Percentiles rank a stretch among this genome's conserved stretches.
These are phyloP conservation scores for Apteryx owenii DNA, from an alignment of 2,113 vertebrate genomes.

Conservation along the genomic window DNA sequence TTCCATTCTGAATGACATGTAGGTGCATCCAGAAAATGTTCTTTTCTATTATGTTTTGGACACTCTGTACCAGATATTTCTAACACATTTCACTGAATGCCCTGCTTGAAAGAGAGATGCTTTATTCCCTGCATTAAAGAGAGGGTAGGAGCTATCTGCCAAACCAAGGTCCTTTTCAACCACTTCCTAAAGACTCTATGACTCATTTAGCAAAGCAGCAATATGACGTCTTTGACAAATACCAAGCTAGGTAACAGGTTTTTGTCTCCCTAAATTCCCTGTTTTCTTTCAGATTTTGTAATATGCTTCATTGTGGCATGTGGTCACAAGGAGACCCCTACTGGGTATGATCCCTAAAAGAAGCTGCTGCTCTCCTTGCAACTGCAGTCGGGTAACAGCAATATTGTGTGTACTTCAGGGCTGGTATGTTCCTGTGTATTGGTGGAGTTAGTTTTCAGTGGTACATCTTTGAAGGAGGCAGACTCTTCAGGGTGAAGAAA, in stretches of 20 bases:
- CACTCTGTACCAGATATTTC: not conserved
- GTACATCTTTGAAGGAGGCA: not conserved
- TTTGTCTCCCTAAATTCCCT: not conserved
- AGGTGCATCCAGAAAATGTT: not conserved
- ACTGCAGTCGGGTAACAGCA: not conserved
- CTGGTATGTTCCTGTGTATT: not conserved
- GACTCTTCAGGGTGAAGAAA: not conserved
- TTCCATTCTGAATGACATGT: slow-evolving; percentile 4
- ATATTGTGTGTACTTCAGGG: not conserved
- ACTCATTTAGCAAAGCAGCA: not conserved
- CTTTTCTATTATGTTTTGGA: not conserved
- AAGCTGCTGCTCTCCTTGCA: not conserved
- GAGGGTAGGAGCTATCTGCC: not conserved
- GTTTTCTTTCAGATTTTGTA: not conserved
- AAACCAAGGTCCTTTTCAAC: not conserved
- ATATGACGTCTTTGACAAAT: not conserved
- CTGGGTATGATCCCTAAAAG: not conserved
- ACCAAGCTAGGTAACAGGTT: not conserved
- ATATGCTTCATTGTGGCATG: not conserved
- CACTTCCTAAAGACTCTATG: not conserved
- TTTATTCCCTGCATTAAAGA: not conserved
- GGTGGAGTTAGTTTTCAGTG: not conserved
- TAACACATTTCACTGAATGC: not conserved
- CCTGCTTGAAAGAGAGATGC: not conserved
- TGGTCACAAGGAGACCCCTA: not conserved